Percentiles rank a stretch among this genome's conserved stretches.
Conservation (phyloP, 2,113 vertebrate genomes). For the Anguilla japonica region DNA sequence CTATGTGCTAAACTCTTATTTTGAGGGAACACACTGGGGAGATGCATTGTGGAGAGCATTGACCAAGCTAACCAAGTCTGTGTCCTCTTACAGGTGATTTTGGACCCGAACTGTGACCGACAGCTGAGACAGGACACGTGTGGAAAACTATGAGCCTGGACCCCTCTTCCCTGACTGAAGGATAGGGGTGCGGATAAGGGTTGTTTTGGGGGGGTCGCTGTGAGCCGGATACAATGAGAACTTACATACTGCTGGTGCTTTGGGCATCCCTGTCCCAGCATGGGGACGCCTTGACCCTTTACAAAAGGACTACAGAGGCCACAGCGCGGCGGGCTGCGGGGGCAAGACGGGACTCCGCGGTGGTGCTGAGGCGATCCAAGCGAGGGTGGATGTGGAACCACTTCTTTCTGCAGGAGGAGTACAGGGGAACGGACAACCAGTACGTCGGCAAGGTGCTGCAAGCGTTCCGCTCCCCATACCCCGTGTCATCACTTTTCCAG, state of each 20-base stretch:
- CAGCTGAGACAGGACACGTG: background rate
- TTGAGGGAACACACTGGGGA: background rate
- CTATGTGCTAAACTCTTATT: background rate
- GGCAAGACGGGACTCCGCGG: constrained; percentile 21
- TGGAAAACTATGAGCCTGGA: constrained; percentile 52
- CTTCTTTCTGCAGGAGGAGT: constrained; percentile 94
- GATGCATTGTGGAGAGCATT: background rate
- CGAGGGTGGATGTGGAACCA: constrained; percentile 98
- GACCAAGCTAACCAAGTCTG: background rate
- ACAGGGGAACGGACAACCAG: constrained; percentile 87
- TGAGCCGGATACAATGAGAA: constrained; percentile 74
- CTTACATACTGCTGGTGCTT: constrained; percentile 72
- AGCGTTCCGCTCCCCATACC: background rate
- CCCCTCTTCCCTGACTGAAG: constrained; percentile 23
- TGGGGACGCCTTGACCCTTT: constrained; percentile 65
- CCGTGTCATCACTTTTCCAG: background rate
- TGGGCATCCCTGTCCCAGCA: constrained; percentile 74
- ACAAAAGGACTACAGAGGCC: constrained; percentile 70
- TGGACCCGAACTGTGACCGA: background rate
- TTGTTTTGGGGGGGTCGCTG: constrained; percentile 20
- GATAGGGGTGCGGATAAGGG: constrained; percentile 55
- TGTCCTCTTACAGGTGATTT: constrained; percentile 38
- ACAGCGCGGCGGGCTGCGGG: background rate
- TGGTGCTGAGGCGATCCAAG: constrained; percentile 77
- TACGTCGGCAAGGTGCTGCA: constrained; percentile 93